Evolutionary conservation across 2,113 vertebrate genomes (phyloP), one percentile per base, ranked within the genome.

Genomic region (Gila orcuttii): DNA sequence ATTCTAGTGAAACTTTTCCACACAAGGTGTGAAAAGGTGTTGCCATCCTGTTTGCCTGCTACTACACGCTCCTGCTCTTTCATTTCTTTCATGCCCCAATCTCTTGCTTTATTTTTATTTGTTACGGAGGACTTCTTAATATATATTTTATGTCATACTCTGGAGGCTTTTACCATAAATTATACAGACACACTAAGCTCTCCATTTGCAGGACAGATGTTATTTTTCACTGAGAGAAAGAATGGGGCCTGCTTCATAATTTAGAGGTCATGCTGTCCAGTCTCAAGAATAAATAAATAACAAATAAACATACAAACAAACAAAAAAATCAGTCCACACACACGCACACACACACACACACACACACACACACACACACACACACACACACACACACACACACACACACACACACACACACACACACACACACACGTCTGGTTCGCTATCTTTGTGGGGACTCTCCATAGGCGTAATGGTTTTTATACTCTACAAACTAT

Each of bases 151-250:
- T 95, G 93, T 87, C 88, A 77, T 85, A 90, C 93, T 93, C 93
- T 93, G 88, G 92, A 94, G 94, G 94, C 93, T 95, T 95, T 95
- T 95, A 95, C 90, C 94, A 95, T 95, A 91, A 95, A 95, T 95
- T 94, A 94, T 95, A 94, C 91, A 95, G 90, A 93, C 92, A 93
- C 93, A 91, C 92, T 94, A 95, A 95, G 92, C 92, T 95, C 91
- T 93, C 93, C 92, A 93, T 95, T 95, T 95, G 93, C 93, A 39
- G 90, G 92, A 95, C 94, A 95, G 93, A 94, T 93, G 93, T 94
- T 95, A 93, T 95, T 95, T 94, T 95, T 94, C 91, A 94, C 92
- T 92, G 91, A 93, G 90, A 90, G 91, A 93, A 91, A 93, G 92
- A 92, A 93, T 91, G 91, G 93, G 90, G 91, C 90, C 94, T 95